A percentile compares a stretch with the other conserved stretches of the same genome.
Evolutionary conservation across 2,113 vertebrate genomes (phyloP).

Genomic region (Anas platyrhynchos): DNA sequence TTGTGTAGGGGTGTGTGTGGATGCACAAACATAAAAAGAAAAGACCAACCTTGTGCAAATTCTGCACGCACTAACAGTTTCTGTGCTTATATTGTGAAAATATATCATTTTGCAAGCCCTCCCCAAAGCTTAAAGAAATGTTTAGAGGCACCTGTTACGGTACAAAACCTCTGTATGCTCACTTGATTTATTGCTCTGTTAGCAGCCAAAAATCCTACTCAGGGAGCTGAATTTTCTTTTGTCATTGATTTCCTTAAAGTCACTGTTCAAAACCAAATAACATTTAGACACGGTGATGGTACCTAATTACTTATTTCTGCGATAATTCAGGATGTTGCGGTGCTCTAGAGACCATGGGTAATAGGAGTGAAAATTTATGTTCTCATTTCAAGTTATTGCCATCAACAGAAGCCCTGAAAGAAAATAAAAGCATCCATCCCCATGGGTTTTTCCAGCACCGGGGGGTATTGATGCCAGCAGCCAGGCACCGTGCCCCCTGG

Average conservation of each 20-base stretch:
- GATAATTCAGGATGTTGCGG: neutral
- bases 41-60: neutral
- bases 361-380: neutral
- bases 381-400: neutral
- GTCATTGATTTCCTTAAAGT: neutral
- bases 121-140: neutral
- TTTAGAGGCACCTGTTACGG: neutral
- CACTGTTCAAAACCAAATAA: neutral
- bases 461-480: neutral
- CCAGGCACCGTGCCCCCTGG: neutral
- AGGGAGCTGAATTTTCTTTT: neutral
- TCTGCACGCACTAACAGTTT: neutral
- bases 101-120: neutral
- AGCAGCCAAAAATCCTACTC: neutral
- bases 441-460: neutral
- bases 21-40: neutral
- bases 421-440: neutral
- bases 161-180: neutral
- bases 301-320: constrained; percentile 15
- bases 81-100: neutral
- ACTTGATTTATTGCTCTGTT: neutral
- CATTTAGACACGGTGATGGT: neutral
- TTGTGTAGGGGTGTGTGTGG: rapidly evolving
- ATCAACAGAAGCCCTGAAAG: neutral
- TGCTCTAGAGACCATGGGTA: constrained; percentile 3